Evolutionary conservation across 2,888 invertebrate species (phyloP).

Genomic region (Shargacucullia verbasci): DNA sequence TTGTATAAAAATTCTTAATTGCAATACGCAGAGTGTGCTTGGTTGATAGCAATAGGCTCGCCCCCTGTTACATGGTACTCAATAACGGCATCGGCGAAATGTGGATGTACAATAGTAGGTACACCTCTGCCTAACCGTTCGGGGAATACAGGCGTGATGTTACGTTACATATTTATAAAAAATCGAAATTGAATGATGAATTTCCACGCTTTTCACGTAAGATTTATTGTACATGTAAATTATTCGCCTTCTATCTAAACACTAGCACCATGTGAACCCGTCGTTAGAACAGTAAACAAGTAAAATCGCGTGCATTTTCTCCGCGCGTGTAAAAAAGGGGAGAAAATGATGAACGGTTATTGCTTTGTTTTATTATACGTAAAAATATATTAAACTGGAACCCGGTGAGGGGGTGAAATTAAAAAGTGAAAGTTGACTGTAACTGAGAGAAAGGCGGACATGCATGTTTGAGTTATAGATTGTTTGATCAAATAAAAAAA

Average conservation of each 20-base stretch:
- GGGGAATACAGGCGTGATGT: too few species aligned
- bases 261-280: constrained; percentile 24
- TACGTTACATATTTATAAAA: too few species aligned
- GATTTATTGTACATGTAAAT: too few species aligned
- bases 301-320: constrained; percentile 59
- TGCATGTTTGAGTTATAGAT: constrained; percentile 10
- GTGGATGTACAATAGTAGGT: too few species aligned
- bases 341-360: constrained; percentile 62
- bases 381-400: constrained; percentile 54
- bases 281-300: constrained; percentile 49
- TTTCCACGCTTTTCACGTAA: too few species aligned
- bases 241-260: constrained; percentile 6
- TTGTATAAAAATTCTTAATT: too few species aligned
- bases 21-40: too few species aligned
- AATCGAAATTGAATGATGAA: too few species aligned
- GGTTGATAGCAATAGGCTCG: too few species aligned
- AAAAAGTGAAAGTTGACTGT: constrained; percentile 40
- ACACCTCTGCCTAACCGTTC: too few species aligned
- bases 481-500: neutral
- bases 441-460: neutral
- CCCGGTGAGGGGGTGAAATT: constrained; percentile 35
- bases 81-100: too few species aligned
- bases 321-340: constrained; percentile 56
- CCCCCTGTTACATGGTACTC: too few species aligned
- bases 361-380: constrained; percentile 56